Percentiles rank a stretch among this genome's conserved stretches.
Evolutionary conservation across 2,888 invertebrate species (phyloP).

Genomic region (Taphrorychus bicolor): DNA sequence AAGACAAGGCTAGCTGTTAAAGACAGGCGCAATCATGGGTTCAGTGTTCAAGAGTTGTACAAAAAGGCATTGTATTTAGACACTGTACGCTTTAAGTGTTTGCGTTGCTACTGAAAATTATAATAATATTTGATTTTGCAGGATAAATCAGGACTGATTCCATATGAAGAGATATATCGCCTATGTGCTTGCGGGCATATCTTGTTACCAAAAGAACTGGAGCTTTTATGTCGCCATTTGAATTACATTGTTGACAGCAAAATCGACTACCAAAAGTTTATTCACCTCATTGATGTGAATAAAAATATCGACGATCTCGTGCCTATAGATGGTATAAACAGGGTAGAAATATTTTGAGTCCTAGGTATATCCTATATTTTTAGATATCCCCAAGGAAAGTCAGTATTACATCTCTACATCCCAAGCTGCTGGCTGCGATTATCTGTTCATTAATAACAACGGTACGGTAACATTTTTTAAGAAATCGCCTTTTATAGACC

Average conservation of each 20-base stretch:
- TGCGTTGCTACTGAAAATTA: neutral
- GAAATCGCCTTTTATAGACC: neutral
- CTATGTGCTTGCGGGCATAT: conserved; percentile 60
- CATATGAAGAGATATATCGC: conserved; percentile 59
- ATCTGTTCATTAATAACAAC: conserved; percentile 52
- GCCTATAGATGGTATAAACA: conserved; percentile 43
- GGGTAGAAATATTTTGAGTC: too few relatives aligned
- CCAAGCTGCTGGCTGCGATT: conserved; percentile 52
- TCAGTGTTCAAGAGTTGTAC: conserved; percentile 48
- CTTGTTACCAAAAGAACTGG: conserved; percentile 62
- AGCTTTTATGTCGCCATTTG: conserved; percentile 61
- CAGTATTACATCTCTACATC: conserved; percentile 52
- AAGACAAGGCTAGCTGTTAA: conserved; percentile 39
- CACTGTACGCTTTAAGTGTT: conserved; percentile 48
- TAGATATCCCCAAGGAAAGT: conserved; percentile 50
- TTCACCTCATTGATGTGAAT: conserved; percentile 59
- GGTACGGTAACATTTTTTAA: conserved; percentile 47
- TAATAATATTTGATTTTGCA: conserved; percentile 39
- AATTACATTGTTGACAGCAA: conserved; percentile 60
- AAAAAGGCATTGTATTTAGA: conserved; percentile 51
- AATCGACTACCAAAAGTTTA: conserved; percentile 63
- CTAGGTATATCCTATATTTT: conserved; percentile 38
- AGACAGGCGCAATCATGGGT: conserved; percentile 41
- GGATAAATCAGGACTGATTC: conserved; percentile 61
- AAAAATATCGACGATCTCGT: conserved; percentile 38